These are phyloP conservation scores for Mormyrus hasselquistii DNA, from an alignment of 2,797 vertebrate species.

Conservation along the genomic window DNA sequence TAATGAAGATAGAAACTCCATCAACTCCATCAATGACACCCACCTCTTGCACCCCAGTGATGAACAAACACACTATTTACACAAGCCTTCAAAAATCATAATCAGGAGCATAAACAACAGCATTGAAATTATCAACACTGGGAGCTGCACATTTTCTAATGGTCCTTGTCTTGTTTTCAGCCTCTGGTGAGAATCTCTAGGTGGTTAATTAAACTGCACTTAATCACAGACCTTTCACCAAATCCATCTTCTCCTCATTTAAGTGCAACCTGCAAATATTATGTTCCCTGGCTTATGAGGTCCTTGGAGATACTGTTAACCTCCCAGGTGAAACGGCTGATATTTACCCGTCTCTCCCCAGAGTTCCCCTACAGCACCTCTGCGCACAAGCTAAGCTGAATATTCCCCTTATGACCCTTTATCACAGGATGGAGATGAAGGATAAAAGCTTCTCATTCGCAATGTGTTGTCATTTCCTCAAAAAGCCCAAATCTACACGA, in stretches of 20 bases:
- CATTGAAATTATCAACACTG: not conserved
- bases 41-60: not conserved
- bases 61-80: not conserved
- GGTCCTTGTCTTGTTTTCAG: not conserved
- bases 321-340: not conserved
- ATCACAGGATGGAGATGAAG: not conserved
- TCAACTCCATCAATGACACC: not conserved
- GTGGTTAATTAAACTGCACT: conserved; percentile 1
- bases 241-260: not conserved
- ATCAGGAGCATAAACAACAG: not conserved
- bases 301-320: not conserved
- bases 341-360: not conserved
- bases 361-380: not conserved
- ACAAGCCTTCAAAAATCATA: not conserved
- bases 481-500: not conserved
- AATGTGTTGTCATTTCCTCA: not conserved
- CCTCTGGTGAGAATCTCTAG: not conserved
- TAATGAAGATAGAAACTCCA: not conserved
- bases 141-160: not conserved
- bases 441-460: not conserved
- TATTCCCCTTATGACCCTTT: not conserved
- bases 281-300: not conserved
- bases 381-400: not conserved
- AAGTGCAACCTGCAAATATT: conserved; percentile 1
- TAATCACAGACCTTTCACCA: conserved; percentile 1